A percentile compares a stretch with the other conserved stretches of the same genome.
Conservation (phyloP, 2,888 invertebrate genomes). For the Megastigmus dorsalis region DNA sequence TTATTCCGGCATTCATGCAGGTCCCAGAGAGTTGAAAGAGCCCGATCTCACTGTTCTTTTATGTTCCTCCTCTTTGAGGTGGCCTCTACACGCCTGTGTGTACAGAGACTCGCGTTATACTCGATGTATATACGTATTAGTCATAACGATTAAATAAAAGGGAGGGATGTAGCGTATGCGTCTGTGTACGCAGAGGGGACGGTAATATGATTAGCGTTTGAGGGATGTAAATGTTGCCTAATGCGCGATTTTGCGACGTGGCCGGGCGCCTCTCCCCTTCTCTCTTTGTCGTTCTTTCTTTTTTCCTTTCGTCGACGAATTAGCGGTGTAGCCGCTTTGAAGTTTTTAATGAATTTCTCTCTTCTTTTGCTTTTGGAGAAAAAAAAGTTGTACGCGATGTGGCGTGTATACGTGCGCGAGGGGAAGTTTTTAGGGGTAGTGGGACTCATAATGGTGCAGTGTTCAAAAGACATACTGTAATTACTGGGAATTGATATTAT, state of each 20-base stretch:
- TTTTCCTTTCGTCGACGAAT: no score
- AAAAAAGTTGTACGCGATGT: background rate
- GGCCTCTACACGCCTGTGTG: background rate
- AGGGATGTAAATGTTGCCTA: conserved; percentile 1
- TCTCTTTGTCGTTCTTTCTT: no score
- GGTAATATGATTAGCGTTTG: conserved; percentile 9
- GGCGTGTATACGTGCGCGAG: no score
- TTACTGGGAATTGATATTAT: no score
- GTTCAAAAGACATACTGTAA: no score
- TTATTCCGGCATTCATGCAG: background rate
- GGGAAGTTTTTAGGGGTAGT: no score
- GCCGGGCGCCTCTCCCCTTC: no score
- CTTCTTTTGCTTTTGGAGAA: background rate
- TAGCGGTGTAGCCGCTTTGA: background rate
- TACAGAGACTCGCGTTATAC: no score
- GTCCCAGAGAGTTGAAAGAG: background rate
- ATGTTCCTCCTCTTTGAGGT: background rate
- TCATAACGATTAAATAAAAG: conserved; percentile 5
- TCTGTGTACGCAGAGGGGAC: background rate
- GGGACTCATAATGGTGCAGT: no score
- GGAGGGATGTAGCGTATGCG: background rate
- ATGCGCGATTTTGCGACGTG: background rate
- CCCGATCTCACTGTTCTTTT: background rate
- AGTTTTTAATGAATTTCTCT: conserved; percentile 12
- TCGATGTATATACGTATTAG: background rate